Conservation (phyloP, 2,888 invertebrate species). For the Yponomeuta plumbellus region DNA sequence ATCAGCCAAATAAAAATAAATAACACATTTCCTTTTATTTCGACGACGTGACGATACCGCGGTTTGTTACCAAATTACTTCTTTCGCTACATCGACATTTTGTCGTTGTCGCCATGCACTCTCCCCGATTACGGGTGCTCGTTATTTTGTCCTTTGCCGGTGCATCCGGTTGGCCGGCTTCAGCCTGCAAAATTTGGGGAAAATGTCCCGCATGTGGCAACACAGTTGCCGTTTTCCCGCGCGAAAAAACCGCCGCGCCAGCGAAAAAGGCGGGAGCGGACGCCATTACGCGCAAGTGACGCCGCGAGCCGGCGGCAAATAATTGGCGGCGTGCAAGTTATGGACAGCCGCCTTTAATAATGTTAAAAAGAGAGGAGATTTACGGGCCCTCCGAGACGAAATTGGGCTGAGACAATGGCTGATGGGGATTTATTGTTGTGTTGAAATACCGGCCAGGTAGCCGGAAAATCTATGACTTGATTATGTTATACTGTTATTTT, state of each 20-base stretch:
- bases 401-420: constrained; percentile 10
- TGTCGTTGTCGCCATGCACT: too few species aligned
- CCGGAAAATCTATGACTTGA: too few species aligned
- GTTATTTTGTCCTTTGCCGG: too few species aligned
- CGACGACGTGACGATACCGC: too few species aligned
- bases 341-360: constrained; percentile 47
- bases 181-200: background rate
- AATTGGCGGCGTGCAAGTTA: constrained; percentile 51
- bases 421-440: constrained; percentile 6
- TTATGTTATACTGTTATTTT: too few species aligned
- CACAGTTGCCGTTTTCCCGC: constrained; percentile 33
- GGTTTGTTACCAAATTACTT: too few species aligned
- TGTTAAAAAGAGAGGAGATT: constrained; percentile 32
- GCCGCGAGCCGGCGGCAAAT: constrained; percentile 50
- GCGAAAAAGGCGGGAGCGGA: constrained; percentile 71
- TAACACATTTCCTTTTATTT: too few species aligned
- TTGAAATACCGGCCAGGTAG: background rate
- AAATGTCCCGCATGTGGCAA: background rate
- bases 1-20: too few species aligned
- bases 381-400: constrained; percentile 26
- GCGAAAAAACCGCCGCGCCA: constrained; percentile 71
- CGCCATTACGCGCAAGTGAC: constrained; percentile 81
- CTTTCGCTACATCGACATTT: too few species aligned
- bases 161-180: background rate
- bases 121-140: too few species aligned